Base-by-base conservation (phyloP, 2,113 vertebrate genomes). In the Corythoichthys haematopterus region DNA sequence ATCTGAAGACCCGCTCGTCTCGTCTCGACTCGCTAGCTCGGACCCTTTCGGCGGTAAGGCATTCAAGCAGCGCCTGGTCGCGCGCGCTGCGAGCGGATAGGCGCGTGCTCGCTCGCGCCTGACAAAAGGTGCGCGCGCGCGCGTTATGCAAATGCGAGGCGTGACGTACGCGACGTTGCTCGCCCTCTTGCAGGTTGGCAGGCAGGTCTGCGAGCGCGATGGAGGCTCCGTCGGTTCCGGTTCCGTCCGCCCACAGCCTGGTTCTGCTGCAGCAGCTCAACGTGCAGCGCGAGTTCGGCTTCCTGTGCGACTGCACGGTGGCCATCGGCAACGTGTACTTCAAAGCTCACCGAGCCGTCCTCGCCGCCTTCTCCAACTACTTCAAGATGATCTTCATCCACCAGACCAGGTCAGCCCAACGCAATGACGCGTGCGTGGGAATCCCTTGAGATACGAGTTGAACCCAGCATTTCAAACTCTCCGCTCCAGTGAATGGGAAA, bases 341-440 rank as follows among this genome's bases (percentile, higher is more conserved):
- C 87, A 98, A 98, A 87, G 97, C 97, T 64, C 97, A 99, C 85
- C 92, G 96, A 61, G 96, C 97, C 0, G 97, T 99, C 58, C 93
- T 99, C 36, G 97, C 97, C 62, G 93, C 96, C 66, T 99, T 98
- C 88, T 98, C 96, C 76, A 98, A 96, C 93, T 99, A 99, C 91
- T 98, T 99, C 92, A 98, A 98, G 90, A 99, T 99, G 97, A 98
- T 99, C 92, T 99, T 99, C 91, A 99, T 99, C 85, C 97, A 99
- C 72, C 97, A 99, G 88, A 94, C 95, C 56, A 99, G 96, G 97
- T 99, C 40, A 13, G 10, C 13, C 20, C 2, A 9, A 59, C 57
- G 37, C 37, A 6, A 6, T 13, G 2, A 33, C 20, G 20, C 51
- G 7, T 13, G 15, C 50, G 3, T 16, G 20, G 20, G 20, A 28